Evolutionary conservation across 2,888 invertebrate genomes (phyloP).

Genomic region (Ceraclea dissimilis): DNA sequence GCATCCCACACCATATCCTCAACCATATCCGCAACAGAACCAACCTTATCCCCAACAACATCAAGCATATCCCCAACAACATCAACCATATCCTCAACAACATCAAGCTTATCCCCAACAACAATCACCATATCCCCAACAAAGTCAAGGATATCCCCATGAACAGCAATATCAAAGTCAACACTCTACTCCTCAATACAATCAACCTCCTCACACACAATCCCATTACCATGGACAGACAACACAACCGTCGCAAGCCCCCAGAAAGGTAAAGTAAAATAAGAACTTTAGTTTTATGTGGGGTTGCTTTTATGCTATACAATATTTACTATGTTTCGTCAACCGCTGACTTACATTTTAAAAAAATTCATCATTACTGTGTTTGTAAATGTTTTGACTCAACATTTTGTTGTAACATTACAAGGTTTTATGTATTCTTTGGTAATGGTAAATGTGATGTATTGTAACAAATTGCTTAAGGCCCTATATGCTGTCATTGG

Average conservation of each 20-base stretch:
- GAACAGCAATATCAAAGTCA: slow-evolving; percentile 27
- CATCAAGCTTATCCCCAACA: slow-evolving; percentile 30
- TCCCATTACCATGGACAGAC: slow-evolving; percentile 5
- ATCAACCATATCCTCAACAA: slow-evolving; percentile 25
- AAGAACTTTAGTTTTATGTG: slow-evolving; percentile 10
- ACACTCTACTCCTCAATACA: slow-evolving; percentile 17
- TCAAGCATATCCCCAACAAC: slow-evolving; percentile 27
- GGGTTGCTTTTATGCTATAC: neutral
- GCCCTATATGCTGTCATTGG: no score
- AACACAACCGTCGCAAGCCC: slow-evolving; percentile 26
- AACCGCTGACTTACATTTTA: no score
- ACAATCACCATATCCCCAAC: slow-evolving; percentile 23
- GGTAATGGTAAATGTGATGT: no score
- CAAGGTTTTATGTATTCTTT: no score
- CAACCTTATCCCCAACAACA: slow-evolving; percentile 26
- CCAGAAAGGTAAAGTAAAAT: slow-evolving; percentile 26
- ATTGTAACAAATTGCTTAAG: no score
- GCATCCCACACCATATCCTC: slow-evolving; percentile 40
- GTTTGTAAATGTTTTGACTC: no score
- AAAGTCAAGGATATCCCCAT: slow-evolving; percentile 26
- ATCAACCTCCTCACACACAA: neutral
- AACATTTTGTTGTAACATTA: no score
- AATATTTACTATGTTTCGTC: no score
- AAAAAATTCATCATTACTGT: no score
- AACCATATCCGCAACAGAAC: slow-evolving; percentile 36